A percentile compares a stretch with the other conserved stretches of the same genome.
These are phyloP conservation scores for Mus minutoides DNA, from an alignment of 2,797 vertebrate genomes.

Conservation along the genomic window DNA sequence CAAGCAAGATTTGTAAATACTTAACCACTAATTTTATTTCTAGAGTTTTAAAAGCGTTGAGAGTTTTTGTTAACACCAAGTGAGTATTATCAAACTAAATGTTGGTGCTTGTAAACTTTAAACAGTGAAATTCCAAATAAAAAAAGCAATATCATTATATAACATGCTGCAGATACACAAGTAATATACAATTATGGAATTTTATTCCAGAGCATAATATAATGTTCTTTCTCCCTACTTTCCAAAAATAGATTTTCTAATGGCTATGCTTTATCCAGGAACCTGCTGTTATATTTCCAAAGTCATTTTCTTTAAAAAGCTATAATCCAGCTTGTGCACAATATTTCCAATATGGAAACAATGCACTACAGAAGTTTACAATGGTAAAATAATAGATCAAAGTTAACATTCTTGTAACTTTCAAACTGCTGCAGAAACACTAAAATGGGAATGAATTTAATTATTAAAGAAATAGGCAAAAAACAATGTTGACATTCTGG, in stretches of 20 bases:
- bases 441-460: background rate
- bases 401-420: conserved; percentile 33
- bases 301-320: conserved; percentile 58
- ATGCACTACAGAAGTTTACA: conserved; percentile 17
- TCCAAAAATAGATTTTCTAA: conserved; percentile 72
- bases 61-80: conserved; percentile 46
- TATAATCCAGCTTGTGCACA: conserved; percentile 74
- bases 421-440: background rate
- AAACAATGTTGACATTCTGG: background rate
- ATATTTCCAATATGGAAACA: conserved; percentile 60
- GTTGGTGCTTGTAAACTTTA: conserved; percentile 22
- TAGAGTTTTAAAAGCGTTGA: conserved; percentile 6
- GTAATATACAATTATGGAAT: conserved; percentile 48
- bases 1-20: conserved; percentile 14
- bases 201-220: conserved; percentile 36
- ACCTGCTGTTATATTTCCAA: conserved; percentile 63
- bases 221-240: conserved; percentile 61
- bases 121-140: conserved; percentile 42
- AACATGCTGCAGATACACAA: conserved; percentile 58
- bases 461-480: background rate
- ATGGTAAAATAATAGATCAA: conserved; percentile 38
- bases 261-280: conserved; percentile 60
- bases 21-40: conserved; percentile 18
- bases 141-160: background rate
- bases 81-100: conserved; percentile 54